Conservation (phyloP, 2,888 invertebrate genomes). For the Marronus borbonicus region DNA sequence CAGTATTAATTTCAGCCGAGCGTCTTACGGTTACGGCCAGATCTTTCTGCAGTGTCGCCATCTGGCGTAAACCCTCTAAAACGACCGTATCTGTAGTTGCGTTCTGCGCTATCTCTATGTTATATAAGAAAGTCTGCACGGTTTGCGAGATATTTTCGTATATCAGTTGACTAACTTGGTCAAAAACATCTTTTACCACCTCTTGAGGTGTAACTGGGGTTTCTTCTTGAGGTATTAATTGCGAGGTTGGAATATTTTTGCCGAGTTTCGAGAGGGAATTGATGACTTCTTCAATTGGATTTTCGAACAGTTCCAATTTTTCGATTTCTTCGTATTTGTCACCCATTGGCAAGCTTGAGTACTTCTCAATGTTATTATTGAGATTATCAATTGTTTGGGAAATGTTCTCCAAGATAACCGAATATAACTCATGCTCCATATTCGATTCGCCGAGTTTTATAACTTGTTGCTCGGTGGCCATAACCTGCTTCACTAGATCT, state of each 20-base stretch:
- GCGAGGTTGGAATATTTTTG: constrained; percentile 57
- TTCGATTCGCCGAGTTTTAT: constrained; percentile 63
- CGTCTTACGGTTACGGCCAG: constrained; percentile 63
- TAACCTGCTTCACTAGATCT: constrained; percentile 63
- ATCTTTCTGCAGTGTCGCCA: constrained; percentile 67
- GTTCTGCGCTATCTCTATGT: constrained; percentile 66
- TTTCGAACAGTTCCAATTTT: constrained; percentile 61
- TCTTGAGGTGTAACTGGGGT: constrained; percentile 56
- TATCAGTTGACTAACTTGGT: constrained; percentile 67
- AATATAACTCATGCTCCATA: constrained; percentile 67
- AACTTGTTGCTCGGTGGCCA: constrained; percentile 64
- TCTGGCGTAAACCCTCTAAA: constrained; percentile 65
- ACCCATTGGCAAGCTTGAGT: constrained; percentile 49
- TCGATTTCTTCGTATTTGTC: constrained; percentile 60
- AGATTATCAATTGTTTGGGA: constrained; percentile 78
- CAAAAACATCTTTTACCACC: constrained; percentile 67
- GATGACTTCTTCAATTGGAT: constrained; percentile 64
- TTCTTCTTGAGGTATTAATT: constrained; percentile 57
- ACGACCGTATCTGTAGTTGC: constrained; percentile 62
- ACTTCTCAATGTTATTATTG: constrained; percentile 73
- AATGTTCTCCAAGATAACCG: constrained; percentile 77
- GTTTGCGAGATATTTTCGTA: constrained; percentile 65
- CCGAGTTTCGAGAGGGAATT: constrained; percentile 64
- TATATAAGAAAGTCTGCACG: constrained; percentile 65
- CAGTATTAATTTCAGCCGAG: constrained; percentile 62